Evolutionary conservation across 2,113 vertebrate genomes (phyloP), one percentile per base, ranked within the genome.

Genomic region (Apistogramma diplotaenia): DNA sequence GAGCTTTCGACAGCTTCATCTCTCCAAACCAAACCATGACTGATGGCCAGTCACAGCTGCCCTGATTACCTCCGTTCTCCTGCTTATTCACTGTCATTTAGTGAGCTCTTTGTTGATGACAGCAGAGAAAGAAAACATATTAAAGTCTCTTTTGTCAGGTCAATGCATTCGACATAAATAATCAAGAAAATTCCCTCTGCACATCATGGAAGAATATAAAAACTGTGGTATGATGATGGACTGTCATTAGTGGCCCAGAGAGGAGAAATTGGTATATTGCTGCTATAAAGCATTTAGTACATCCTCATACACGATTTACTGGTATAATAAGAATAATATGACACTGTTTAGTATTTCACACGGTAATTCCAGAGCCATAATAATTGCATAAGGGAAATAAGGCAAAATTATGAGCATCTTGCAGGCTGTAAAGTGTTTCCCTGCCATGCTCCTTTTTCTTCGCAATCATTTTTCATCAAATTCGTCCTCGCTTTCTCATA

Each of bases 1-100:
- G 74, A 6, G 19, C 81, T 85, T 80, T 75, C 61, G 53, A 83
- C 76, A 60, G 4, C 51, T 51, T 35, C 70, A 71, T 75, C 59
- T 60, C 58, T 61, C 70, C n/a, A 56, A 61, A 74, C 31, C 65
- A 81, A 53, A 72, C 61, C 21, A 27, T 15, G 29, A 37, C 29
- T 37, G 8, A 49, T 61, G 56, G 33, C 73, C 31, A 55, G 25
- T 3, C 33, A 72, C 54, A 43, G 35, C 72, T 43, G 72, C 60
- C 35, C 5, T 13, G 5, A n/a, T 58, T 6, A 16, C 15, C 18
- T 75, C 46, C 2, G 4, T 25, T 29, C 27, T 61, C 11, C 18
- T 27, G 46, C 60, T 81, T 55, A 13, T 53, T 67, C 53, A n/a
- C 8, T 9, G 6, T 54, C 31, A 13, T 55, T 58, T 0, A 54